Evolutionary conservation across 2,113 vertebrate species (phyloP), one percentile per base, ranked within the genome.

Genomic region (Anolis sagrei): DNA sequence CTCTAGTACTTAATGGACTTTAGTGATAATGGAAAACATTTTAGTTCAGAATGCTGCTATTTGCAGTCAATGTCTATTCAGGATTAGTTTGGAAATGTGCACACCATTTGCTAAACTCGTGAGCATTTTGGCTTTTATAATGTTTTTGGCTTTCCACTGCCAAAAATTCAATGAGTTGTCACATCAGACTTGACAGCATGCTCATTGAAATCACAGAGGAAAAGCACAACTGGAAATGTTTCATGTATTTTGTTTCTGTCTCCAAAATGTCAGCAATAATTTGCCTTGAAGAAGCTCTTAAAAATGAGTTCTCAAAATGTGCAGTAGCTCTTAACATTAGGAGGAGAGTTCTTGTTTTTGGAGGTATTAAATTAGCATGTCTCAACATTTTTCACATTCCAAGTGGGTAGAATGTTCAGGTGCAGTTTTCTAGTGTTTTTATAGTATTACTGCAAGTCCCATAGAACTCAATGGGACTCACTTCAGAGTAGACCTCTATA

Each of bases 221-320:
- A 16, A 48, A 78, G 34, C 27, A 48, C 16, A 32, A 18, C 18
- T 79, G 23, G 49, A 80, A n/a, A 2, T 73, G 61, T 85, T 58
- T 29, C 21, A 48, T 39, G 13, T 64, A 44, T 66, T 23, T 80
- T 27, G 34, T 14, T 36, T 19, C 2, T 49, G 29, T 64, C 4
- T 36, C 68, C 77, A 76, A 86, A 75, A 29, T 74, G 73, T 75
- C 0, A 0, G 25, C 49, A 1, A 0, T 51, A 21, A 84, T 86
- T 74, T 90, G 78, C 62, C 80, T 73, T 86, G 66, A 51, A 79
- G 49, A 84, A 27, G 34, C 64, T 82, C 51, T 85, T 79, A n/a
- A 79, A 44, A 49, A 36, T 48, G 77, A 32, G 25, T 61, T 82
- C 73, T 61, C n/a, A 21, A 79, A 39, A 58, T 79, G 14, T 72